Base-by-base conservation (phyloP, 2,797 vertebrate species). In the Coendou prehensilis region DNA sequence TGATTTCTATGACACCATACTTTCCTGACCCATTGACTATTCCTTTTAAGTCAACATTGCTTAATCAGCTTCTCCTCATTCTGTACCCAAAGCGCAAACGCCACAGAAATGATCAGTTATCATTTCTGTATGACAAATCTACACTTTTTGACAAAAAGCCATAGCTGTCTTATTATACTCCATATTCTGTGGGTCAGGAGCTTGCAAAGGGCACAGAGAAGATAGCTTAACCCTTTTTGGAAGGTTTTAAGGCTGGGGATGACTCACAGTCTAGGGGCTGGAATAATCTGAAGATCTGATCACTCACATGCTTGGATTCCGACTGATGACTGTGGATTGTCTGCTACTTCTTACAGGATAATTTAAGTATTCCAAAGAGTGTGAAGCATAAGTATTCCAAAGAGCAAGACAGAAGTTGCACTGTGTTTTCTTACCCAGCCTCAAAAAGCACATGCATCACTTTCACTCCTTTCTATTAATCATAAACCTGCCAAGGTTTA, bases 251-350 rank as follows among this genome's bases (percentile, higher is more conserved):
- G 56, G 7, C 30, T 93, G 59, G 20, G 28, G 17, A 14, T 92
- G 37, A 87, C 69, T 57, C 22, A 20, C 8, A 93, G 69, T 20
- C 26, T 84, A 15, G 82, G 71, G 4, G 6, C 45, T 91, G 15
- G 57, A 61, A 88, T 90, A 13, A 45, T n/a, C 33, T 80, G 76
- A 92, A 84, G n/a, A 14, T 79, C 82, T 57, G 67, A 85, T 88
- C 45, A 61, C 11, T 63, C 30, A 33, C 18, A 0, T 57, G 13
- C 90, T 87, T 93, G 54, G 71, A 88, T 59, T 87, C 30, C 3
- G 22, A 45, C 56, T 20, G n/a, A 69, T 47, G 75, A 56, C 47
- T 64, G 33, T 41, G 45, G 6, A 41, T 45, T 79, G 47, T 57
- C 17, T 84, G 54, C 30, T 33, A 54, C 67, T 71, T 90, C 56